Conservation (phyloP, 2,888 invertebrate species). For the Alcis repandata region DNA sequence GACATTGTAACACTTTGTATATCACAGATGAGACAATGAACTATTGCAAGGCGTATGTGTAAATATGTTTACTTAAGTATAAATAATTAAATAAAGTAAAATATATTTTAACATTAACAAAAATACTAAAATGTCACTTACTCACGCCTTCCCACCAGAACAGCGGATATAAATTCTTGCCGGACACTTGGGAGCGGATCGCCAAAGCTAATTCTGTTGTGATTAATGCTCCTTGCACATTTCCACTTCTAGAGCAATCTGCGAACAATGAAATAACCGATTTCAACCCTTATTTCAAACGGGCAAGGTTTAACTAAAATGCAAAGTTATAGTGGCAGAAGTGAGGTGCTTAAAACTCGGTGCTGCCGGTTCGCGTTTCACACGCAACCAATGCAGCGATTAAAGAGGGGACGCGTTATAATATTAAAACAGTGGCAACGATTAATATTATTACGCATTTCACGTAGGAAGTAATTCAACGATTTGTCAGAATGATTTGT, state of each 20-base stretch:
- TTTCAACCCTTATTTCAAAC: conserved; percentile 54
- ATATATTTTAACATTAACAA: not conserved
- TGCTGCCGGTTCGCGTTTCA: conserved; percentile 82
- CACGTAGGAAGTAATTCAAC: conserved; percentile 56
- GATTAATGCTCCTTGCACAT: conserved; percentile 84
- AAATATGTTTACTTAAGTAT: not conserved
- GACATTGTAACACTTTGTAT: too few relatives aligned
- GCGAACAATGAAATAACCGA: conserved; percentile 36
- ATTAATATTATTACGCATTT: conserved; percentile 63
- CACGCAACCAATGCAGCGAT: conserved; percentile 80
- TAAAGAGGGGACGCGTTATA: conserved; percentile 77
- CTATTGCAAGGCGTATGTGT: too few relatives aligned
- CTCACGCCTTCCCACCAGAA: conserved; percentile 50
- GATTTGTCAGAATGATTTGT: conserved; percentile 54
- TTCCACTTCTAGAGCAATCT: conserved; percentile 60
- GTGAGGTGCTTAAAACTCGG: conserved; percentile 72
- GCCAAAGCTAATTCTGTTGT: conserved; percentile 86
- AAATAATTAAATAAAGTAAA: not conserved
- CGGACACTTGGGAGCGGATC: conserved; percentile 83
- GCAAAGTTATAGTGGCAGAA: conserved; percentile 49
- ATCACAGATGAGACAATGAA: too few relatives aligned
- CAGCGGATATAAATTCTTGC: conserved; percentile 76
- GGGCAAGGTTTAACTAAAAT: conserved; percentile 41
- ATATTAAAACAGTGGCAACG: conserved; percentile 73
- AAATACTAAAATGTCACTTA: conserved; percentile 51